These are phyloP conservation scores for Sphecodes monilicornis DNA, from an alignment of 2,888 invertebrate genomes.

Conservation along the genomic window DNA sequence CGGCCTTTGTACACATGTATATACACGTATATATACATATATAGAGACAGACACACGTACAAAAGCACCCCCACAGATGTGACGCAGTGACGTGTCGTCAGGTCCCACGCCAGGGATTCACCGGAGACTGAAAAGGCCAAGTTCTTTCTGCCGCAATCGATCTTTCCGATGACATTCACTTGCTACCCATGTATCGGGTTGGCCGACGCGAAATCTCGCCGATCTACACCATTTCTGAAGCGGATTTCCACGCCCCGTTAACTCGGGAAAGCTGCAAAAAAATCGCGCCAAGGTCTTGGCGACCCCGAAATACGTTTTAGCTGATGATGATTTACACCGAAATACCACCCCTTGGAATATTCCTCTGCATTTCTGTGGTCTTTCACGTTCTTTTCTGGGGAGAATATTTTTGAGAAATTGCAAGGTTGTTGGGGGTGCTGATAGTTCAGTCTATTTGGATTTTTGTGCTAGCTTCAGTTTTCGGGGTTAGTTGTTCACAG, in stretches of 20 bases:
- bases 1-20: slow-evolving; percentile 39
- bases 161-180: slow-evolving; percentile 51
- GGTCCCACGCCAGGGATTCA: slow-evolving; percentile 67
- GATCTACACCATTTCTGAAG: not conserved
- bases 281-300: not conserved
- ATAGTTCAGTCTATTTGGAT: too few species aligned
- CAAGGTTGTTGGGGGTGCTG: too few species aligned
- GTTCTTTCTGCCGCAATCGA: slow-evolving; percentile 69
- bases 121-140: slow-evolving; percentile 70
- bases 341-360: not conserved
- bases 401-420: not conserved
- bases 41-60: slow-evolving; percentile 6
- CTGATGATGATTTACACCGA: not conserved
- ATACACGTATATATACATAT: not conserved
- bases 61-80: not conserved
- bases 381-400: not conserved
- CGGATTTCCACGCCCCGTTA: not conserved
- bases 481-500: not conserved
- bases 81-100: slow-evolving; percentile 63
- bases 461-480: not conserved
- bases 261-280: not conserved
- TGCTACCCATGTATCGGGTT: slow-evolving; percentile 34
- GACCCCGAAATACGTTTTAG: not conserved
- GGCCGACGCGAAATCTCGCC: slow-evolving; percentile 29
- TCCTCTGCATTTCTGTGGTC: not conserved